Evolutionary conservation across 64 coral and sea anemone genomes (phyloP).

Genomic region (Acropora yongei): DNA sequence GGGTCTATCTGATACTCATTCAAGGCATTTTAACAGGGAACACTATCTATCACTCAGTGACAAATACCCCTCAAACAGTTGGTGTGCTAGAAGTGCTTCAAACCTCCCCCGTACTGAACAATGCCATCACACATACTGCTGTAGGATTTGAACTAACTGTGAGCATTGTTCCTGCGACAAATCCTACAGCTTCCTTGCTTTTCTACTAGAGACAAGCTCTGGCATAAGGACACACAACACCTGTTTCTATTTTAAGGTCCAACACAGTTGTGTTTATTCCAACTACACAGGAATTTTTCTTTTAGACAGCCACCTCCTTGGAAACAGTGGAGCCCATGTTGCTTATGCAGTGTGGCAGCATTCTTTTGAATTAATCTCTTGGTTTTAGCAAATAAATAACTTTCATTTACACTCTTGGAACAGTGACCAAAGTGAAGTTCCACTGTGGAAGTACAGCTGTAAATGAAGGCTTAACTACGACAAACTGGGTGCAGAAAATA

Average conservation of each 20-base stretch:
- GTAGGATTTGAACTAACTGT: too few species aligned
- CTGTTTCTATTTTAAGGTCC: not conserved
- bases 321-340: not conserved
- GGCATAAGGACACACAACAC: not conserved
- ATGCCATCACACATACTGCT: not conserved
- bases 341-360: not conserved
- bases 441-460: too few species aligned
- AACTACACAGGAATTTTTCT: not conserved
- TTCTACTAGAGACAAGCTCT: too few species aligned
- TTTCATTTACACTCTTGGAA: conserved; percentile 24
- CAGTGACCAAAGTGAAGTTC: too few species aligned
- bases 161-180: conserved; percentile 11
- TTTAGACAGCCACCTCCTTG: too few species aligned
- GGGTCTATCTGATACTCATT: not conserved
- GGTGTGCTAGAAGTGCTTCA: not conserved
- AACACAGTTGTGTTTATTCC: conserved; percentile 32
- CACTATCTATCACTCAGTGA: not conserved
- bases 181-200: conserved; percentile 22
- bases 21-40: not conserved
- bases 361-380: not conserved
- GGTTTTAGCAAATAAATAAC: conserved; percentile 7
- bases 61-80: not conserved
- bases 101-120: not conserved
- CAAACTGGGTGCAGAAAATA: too few species aligned
- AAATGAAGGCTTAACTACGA: too few species aligned